Conservation (phyloP, 2,797 vertebrate genomes). For the Gallinago stenura region DNA sequence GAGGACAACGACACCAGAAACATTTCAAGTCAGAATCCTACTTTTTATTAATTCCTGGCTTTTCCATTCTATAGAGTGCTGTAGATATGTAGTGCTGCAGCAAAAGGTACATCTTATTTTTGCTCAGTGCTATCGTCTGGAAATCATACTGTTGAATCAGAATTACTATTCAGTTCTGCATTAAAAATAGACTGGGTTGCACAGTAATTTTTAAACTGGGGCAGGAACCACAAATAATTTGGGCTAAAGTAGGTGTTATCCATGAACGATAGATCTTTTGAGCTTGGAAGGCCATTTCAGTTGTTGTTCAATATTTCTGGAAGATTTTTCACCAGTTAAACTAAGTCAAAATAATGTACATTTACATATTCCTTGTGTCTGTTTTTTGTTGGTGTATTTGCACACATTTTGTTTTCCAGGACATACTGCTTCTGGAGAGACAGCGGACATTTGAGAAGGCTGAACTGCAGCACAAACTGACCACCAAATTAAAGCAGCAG, state of each 20-base stretch:
- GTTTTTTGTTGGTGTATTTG: neutral
- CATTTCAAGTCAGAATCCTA: neutral
- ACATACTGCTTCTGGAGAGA: neutral
- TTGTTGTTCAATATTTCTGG: neutral
- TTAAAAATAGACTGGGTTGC: neutral
- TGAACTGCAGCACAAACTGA: conserved; percentile 26
- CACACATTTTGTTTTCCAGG: neutral
- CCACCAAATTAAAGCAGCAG: neutral
- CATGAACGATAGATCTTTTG: neutral
- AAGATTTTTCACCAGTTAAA: neutral
- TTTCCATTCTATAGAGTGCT: neutral
- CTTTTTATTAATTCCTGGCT: neutral
- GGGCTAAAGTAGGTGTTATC: neutral
- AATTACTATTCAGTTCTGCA: neutral
- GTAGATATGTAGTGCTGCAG: neutral
- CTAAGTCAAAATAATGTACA: neutral
- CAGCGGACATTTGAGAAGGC: neutral
- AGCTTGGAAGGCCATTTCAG: neutral
- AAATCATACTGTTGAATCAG: neutral
- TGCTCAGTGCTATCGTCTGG: neutral
- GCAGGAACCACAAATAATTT: neutral
- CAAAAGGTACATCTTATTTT: neutral
- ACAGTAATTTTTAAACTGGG: neutral
- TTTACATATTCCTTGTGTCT: neutral
- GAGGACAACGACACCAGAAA: neutral